Base-by-base conservation (phyloP, 2,797 vertebrate genomes). In the Amazona ochrocephala region DNA sequence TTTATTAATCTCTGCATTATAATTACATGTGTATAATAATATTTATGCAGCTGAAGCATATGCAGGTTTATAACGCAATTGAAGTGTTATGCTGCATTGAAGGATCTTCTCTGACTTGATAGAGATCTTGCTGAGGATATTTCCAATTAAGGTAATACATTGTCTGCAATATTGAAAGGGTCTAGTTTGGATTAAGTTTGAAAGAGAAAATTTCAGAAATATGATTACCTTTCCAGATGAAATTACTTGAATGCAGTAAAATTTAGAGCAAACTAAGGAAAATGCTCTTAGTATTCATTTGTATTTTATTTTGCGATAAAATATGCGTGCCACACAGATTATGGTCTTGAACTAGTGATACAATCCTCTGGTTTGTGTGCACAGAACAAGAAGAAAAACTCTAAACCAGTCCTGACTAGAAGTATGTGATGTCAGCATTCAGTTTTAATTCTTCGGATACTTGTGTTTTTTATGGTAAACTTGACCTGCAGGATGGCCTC, bases 271-370 rank as follows among this genome's bases (percentile, higher is more conserved):
- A 61, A 42, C 64, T 15, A 45, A 62, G 34, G 47, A 67, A 75
- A 87, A 67, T 30, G 10, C n/a, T 78, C 6, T 32, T 81, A 42
- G 47, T 60, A 37, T 39, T 89, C 0, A 24, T 70, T 1, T 19
- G 11, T 48, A 60, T 78, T 90, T 77, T 77, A 30, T 84, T 86
- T 87, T 82, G 3, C 3, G 13, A 60, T 37, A 26, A 37, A 60
- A 60, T n/a, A 22, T 37, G 34, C 10, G 5, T 23, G 17, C 1
- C 7, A 50, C 0, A 0, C 47, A 44, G 22, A 37, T 42, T 8
- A 9, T 37, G 39, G 23, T 58, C 37, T 74, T 84, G 44, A 75
- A n/a, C 14, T 26, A 71, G 45, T 12, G 32, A 32, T 15, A 8
- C 5, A 29, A 32, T 81, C 34, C 11, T 45, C 22, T 65, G 29